These are phyloP conservation scores for Nilaparvata lugens DNA, from an alignment of 1,140 invertebrate genomes.

Conservation along the genomic window DNA sequence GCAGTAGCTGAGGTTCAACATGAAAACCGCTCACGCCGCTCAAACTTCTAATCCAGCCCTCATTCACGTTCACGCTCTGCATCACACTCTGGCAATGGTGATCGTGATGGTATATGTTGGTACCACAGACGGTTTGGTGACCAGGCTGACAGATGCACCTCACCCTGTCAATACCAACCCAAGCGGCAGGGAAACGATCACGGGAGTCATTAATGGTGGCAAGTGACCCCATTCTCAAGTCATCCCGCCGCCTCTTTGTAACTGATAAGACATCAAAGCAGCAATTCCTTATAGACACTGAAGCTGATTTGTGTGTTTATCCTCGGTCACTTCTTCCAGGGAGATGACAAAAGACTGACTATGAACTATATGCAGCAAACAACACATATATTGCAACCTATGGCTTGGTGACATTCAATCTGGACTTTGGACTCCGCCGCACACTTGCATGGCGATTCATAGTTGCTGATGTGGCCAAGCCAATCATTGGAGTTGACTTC, in stretches of 20 bases:
- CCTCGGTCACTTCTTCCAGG: not conserved
- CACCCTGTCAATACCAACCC: constrained; percentile 17
- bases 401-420: constrained; percentile 20
- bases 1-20: too few relatives aligned
- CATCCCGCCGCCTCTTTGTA: constrained; percentile 21
- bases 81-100: too few relatives aligned
- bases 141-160: constrained; percentile 22
- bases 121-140: too few relatives aligned
- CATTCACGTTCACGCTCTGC: too few relatives aligned
- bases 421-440: constrained; percentile 32
- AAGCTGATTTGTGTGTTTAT: not conserved
- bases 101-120: too few relatives aligned
- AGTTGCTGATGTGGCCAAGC: constrained; percentile 33
- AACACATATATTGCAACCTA: too few relatives aligned
- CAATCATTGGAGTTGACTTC: constrained; percentile 38
- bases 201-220: constrained; percentile 10
- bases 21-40: too few relatives aligned
- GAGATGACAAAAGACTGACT: constrained; percentile 27
- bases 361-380: constrained; percentile 32
- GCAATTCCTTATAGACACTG: too few relatives aligned
- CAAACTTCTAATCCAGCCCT: too few relatives aligned
- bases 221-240: not conserved
- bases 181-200: constrained; percentile 13
- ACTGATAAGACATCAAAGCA: too few relatives aligned
- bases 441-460: constrained; percentile 35